These are phyloP conservation scores for Heteromormyrus szaboi DNA, from an alignment of 2,797 vertebrate species.

Conservation along the genomic window DNA sequence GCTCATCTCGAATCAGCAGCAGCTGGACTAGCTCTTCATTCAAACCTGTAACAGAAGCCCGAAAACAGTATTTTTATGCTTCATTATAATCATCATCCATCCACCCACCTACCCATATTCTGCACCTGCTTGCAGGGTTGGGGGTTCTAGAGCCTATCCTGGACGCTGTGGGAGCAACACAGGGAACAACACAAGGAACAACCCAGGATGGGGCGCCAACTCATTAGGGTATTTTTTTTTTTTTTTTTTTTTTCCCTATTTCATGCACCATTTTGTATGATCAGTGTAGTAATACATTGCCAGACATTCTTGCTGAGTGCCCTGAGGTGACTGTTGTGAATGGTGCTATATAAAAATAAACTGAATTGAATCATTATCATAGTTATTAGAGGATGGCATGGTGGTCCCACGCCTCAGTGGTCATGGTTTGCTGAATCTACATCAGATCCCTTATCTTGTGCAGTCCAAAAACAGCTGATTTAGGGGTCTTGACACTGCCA, in stretches of 20 bases:
- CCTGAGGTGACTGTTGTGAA: background rate
- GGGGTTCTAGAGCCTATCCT: background rate
- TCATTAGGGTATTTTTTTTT: background rate
- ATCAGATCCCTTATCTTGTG: background rate
- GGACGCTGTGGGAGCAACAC: background rate
- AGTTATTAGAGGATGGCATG: background rate
- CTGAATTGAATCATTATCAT: background rate
- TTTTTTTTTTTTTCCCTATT: background rate
- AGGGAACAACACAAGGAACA: background rate
- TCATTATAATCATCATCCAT: background rate
- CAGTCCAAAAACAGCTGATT: background rate
- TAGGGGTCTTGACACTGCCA: background rate
- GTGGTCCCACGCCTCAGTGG: background rate
- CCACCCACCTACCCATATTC: background rate
- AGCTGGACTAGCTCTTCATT: conserved; percentile 97
- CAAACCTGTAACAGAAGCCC: conserved; percentile 65
- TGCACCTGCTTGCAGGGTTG: background rate
- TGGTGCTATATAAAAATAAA: background rate
- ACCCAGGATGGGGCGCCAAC: background rate
- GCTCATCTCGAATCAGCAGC: conserved; percentile 90
- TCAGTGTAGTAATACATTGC: background rate
- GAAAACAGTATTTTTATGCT: background rate
- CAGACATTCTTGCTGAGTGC: background rate
- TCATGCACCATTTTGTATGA: background rate
- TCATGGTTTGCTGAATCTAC: background rate